phyloP scores from a whole-genome alignment of 2,113 vertebrate genomes.

The Coracopsis vasa region DNA sequence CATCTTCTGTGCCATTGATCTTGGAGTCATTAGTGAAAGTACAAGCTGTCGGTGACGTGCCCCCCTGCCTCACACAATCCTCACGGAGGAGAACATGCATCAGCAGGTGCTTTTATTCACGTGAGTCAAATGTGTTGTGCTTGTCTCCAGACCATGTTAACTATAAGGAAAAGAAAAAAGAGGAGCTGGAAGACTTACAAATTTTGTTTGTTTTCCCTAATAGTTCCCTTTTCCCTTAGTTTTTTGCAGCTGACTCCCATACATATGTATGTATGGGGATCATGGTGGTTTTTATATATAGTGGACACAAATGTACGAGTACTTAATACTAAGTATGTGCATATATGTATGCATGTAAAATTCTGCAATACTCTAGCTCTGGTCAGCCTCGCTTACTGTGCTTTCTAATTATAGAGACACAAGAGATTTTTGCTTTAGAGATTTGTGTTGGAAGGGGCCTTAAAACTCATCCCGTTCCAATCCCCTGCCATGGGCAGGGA shows the following conservation, averaged over 20 bases:
- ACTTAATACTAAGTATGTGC: too few relatives aligned
- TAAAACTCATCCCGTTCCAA: not conserved
- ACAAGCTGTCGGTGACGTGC: not conserved
- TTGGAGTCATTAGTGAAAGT: not conserved
- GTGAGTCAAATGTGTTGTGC: not conserved
- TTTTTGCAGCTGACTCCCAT: not conserved
- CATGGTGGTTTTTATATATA: not conserved
- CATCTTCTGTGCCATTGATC: constrained; percentile 1
- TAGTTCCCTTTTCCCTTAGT: not conserved
- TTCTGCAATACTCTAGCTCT: not conserved
- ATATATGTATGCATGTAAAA: not conserved
- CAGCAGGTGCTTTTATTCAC: not conserved
- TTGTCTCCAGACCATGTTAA: not conserved
- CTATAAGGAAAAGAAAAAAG: fast-evolving
- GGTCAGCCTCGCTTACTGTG: not conserved
- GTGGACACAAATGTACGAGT: not conserved
- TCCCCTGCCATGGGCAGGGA: not conserved
- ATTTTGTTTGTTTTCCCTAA: not conserved
- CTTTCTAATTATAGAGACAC: not conserved
- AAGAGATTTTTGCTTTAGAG: not conserved
- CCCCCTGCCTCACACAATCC: not conserved
- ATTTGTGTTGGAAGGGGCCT: not conserved
- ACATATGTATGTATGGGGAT: not conserved
- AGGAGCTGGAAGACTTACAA: not conserved
- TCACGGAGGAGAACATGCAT: fast-evolving